Base-by-base conservation (phyloP, 2,113 vertebrate genomes). In the Holacanthus passer region DNA sequence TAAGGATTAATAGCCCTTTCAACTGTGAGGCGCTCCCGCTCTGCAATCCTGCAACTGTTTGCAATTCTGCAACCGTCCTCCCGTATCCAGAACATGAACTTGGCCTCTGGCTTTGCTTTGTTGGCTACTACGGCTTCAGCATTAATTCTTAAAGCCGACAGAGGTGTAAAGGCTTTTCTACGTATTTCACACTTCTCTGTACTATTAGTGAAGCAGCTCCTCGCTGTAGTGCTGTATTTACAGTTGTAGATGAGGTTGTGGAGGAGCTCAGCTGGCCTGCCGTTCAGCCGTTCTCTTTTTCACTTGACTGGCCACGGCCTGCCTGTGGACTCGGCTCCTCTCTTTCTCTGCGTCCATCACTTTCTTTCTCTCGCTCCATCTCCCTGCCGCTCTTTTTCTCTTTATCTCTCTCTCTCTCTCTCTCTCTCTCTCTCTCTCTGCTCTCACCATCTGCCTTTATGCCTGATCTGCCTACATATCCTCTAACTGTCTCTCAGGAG, bases 361-460 rank as follows among this genome's bases (percentile, higher is more conserved):
- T 83, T 11, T 74, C 19, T 83, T 37, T 81, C 19, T 74, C 58
- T 88, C 63, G 63, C 73, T 83, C 70, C 85, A 16, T 67, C 55
- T 69, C n/a, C n/a, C n/a, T n/a, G n/a, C n/a, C n/a, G n/a, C 58
- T 55, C 22, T 45, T 3, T 69, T 22, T 10, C 58, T 63, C 47
- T 37, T 19, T 70, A 2, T 48, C 65, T 90, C 53, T 65, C 73
- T 83, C 43, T 84, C 70, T 58, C 83, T 85, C 83, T 90, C 78
- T 73, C 55, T 79, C 72, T 83, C 69, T 90, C 53, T 66, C 58
- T 77, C 73, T 70, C 67, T 82, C 81, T 82, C 77, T 75, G 41
- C 82, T 83, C 77, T 89, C 77, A 74, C 90, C 91, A 91, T 93
- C 91, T 92, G 91, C 89, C 84, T 91, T 90, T 69, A 87, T 91